Percentiles rank a stretch among this genome's conserved stretches.
These are phyloP conservation scores for Tilapia sparmanii DNA, from an alignment of 2,113 vertebrate genomes.

Conservation along the genomic window DNA sequence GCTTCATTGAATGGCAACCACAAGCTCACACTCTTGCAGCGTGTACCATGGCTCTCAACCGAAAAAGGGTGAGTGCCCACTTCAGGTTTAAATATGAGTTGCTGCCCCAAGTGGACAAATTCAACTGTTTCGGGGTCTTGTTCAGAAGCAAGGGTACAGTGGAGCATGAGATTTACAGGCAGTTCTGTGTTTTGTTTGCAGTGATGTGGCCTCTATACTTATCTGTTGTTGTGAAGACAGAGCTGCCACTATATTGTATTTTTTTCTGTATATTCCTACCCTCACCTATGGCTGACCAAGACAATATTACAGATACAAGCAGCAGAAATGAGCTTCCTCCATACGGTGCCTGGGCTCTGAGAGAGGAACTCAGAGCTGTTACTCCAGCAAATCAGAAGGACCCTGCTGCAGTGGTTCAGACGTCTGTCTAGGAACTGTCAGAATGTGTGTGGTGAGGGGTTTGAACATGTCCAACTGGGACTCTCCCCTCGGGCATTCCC, in stretches of 20 bases:
- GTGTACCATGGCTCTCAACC: neutral
- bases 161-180: neutral
- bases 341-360: fast-evolving
- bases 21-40: neutral
- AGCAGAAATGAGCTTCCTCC: neutral
- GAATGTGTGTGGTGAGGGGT: neutral
- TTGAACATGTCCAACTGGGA: neutral
- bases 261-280: neutral
- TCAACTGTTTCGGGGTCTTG: neutral
- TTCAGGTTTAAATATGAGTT: neutral
- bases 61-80: fast-evolving
- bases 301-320: neutral
- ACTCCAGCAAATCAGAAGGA: neutral
- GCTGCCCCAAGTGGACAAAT: neutral
- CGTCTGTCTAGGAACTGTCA: neutral
- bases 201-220: neutral
- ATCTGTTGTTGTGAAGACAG: neutral
- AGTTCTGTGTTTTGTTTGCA: neutral
- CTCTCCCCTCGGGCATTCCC: neutral
- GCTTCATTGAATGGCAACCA: neutral
- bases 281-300: fast-evolving
- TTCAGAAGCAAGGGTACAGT: neutral
- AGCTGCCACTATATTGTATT: neutral
- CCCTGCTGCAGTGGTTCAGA: neutral
- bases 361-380: neutral